Base-by-base conservation (phyloP, 2,113 vertebrate genomes). In the Miniopterus natalensis region DNA sequence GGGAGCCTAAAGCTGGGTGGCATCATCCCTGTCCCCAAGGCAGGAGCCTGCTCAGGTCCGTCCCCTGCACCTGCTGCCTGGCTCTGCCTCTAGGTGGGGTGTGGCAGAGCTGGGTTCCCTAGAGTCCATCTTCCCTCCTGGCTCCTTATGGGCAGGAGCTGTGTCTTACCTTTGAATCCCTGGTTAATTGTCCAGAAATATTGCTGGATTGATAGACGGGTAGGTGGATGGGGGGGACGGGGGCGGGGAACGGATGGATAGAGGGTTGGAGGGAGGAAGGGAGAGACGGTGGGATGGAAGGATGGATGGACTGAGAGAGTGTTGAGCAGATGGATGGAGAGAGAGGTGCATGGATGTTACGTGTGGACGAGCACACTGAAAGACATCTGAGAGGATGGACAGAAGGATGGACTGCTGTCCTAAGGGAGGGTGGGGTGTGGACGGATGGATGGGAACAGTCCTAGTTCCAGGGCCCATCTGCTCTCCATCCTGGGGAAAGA, bases 111-210 rank as follows among this genome's bases (percentile, higher is more conserved):
- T 8, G 45, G 18, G 27, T 10, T 55, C 70, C 90, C 83, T 23
- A 5, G 59, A 61, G 49, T 47, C 31, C 18, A 0, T 8, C 49
- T 55, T 53, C 66, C 63, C 49, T 18, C 1, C 11, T 0, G 0
- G 65, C 63, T 66, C 27, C 53, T 73, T 42, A 27, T 53, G 87
- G 73, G 36, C 57, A 25, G 61, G 90, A 57, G 23, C 23, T 8
- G 1, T 27, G 57, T 23, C 86, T 71, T 36, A 59, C 75, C 85
- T 57, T 36, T 53, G 65, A 49, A 66, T 25, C n/a, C 55, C 71
- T 90, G 11, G 5, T 80, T 74, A 92, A 77, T 70, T 75, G 53
- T 94, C 71, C 74, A n/a, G 81, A 89, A 73, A 20, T 36, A 68
- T 0, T 36, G 25, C 68, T 31, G 45, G 36, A 4, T 87, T 2